These are phyloP conservation scores for Gasterosteus aculeatus DNA, from an alignment of 2,113 vertebrate genomes.

Conservation along the genomic window DNA sequence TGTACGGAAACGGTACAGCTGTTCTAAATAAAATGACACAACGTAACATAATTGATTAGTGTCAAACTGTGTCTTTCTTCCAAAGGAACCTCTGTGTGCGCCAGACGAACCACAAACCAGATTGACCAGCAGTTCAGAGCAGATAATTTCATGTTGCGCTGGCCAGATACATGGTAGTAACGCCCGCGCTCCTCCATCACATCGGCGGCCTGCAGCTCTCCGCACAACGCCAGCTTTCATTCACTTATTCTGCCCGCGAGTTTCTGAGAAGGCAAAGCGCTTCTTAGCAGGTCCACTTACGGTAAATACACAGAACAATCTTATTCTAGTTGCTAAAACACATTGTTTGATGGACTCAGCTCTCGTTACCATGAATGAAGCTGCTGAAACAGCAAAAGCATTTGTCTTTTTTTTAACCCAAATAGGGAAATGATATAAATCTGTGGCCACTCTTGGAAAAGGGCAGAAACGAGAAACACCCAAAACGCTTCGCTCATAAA, in stretches of 20 bases:
- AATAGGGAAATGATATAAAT: neutral
- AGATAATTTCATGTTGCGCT: conserved; percentile 21
- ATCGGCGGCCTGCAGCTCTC: neutral
- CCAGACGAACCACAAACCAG: conserved; percentile 27
- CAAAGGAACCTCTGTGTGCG: neutral
- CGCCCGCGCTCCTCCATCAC: conserved; percentile 25
- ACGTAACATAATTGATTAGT: conserved; percentile 1
- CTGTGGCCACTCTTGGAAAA: neutral
- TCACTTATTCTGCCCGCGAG: neutral
- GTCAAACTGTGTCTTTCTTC: neutral
- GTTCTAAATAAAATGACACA: neutral
- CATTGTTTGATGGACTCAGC: neutral
- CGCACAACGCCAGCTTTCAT: neutral
- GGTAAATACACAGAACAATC: conserved; percentile 17
- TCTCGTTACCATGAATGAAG: neutral
- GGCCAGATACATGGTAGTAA: conserved; percentile 38
- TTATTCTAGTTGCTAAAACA: neutral
- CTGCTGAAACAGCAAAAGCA: neutral
- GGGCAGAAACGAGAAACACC: conserved; percentile 18
- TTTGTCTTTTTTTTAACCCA: neutral
- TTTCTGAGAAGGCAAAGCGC: conserved; percentile 13
- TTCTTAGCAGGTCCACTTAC: neutral
- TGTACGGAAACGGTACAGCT: neutral
- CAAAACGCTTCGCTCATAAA: conserved; percentile 5
- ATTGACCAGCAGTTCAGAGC: conserved; percentile 20